phyloP scores from a whole-genome alignment of 2,113 vertebrate species.

The Zosterops lateralis region DNA sequence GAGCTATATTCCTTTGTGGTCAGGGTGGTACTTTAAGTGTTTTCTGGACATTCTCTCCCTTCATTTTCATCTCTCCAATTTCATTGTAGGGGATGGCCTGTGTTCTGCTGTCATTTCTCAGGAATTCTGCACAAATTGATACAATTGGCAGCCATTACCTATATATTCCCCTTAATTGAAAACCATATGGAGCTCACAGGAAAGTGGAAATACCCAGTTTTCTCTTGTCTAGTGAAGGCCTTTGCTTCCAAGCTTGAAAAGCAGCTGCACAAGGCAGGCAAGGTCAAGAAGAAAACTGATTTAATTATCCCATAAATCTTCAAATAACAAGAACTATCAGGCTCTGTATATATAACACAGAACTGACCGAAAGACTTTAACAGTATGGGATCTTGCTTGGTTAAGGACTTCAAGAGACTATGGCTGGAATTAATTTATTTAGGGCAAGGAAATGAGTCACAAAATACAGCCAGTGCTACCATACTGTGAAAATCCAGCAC shows the following conservation, averaged over 20 bases:
- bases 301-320: slow-evolving; percentile 47
- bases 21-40: not conserved
- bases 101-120: slow-evolving; percentile 14
- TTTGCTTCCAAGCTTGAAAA: slow-evolving; percentile 52
- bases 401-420: not conserved
- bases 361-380: not conserved
- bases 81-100: slow-evolving; percentile 9
- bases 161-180: slow-evolving; percentile 39
- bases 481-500: slow-evolving; percentile 17
- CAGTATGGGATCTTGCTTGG: not conserved
- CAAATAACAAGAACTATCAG: slow-evolving; percentile 6
- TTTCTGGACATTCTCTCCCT: not conserved
- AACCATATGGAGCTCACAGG: slow-evolving; percentile 23
- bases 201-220: slow-evolving; percentile 11
- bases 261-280: slow-evolving; percentile 16
- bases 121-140: slow-evolving; percentile 45
- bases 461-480: not conserved
- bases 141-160: slow-evolving; percentile 20
- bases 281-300: slow-evolving; percentile 48
- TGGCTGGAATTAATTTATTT: slow-evolving; percentile 14
- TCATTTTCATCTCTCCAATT: not conserved
- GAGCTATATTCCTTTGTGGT: not conserved
- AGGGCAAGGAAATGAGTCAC: not conserved
- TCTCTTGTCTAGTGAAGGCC: slow-evolving; percentile 10
- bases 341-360: not conserved